phyloP scores from a whole-genome alignment of 1,140 invertebrate genomes.

The Mizuhopecten yessoensis region DNA sequence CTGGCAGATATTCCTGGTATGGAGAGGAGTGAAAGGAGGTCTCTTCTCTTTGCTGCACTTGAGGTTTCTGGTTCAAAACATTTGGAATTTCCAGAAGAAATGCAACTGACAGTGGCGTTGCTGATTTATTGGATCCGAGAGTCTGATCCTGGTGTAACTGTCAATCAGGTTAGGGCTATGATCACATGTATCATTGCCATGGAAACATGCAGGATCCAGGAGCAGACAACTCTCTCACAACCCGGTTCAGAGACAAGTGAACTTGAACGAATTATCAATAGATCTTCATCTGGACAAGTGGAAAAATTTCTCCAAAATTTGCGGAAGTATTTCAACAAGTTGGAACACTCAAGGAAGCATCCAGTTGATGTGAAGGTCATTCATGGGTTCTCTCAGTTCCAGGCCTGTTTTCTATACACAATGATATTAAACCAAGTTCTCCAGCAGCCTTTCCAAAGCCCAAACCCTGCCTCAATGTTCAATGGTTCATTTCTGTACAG shows the following conservation, averaged over 20 bases:
- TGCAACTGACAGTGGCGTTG: slow-evolving; percentile 87
- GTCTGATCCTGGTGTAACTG: slow-evolving; percentile 70
- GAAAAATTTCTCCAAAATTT: slow-evolving; percentile 65
- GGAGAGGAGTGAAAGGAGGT: slow-evolving; percentile 46
- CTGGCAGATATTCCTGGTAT: slow-evolving; percentile 69
- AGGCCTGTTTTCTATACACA: slow-evolving; percentile 70
- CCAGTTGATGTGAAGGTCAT: slow-evolving; percentile 67
- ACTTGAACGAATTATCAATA: background rate
- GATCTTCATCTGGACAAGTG: slow-evolving; percentile 24
- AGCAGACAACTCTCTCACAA: background rate
- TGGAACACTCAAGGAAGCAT: slow-evolving; percentile 67
- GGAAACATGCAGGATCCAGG: slow-evolving; percentile 43
- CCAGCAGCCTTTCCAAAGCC: slow-evolving; percentile 63
- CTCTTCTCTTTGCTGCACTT: slow-evolving; percentile 69
- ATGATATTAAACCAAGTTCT: slow-evolving; percentile 77
- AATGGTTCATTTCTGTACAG: slow-evolving; percentile 79
- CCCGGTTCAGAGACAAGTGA: slow-evolving; percentile 39
- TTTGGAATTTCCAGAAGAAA: slow-evolving; percentile 85
- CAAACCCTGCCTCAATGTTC: slow-evolving; percentile 68
- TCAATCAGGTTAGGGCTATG: slow-evolving; percentile 68
- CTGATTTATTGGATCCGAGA: slow-evolving; percentile 88
- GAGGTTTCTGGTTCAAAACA: slow-evolving; percentile 53
- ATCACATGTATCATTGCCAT: slow-evolving; percentile 71
- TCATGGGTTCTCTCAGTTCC: slow-evolving; percentile 79
- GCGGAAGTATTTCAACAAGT: slow-evolving; percentile 66